phyloP scores from a whole-genome alignment of 2,888 invertebrate genomes.

The Dynastes tityus region DNA sequence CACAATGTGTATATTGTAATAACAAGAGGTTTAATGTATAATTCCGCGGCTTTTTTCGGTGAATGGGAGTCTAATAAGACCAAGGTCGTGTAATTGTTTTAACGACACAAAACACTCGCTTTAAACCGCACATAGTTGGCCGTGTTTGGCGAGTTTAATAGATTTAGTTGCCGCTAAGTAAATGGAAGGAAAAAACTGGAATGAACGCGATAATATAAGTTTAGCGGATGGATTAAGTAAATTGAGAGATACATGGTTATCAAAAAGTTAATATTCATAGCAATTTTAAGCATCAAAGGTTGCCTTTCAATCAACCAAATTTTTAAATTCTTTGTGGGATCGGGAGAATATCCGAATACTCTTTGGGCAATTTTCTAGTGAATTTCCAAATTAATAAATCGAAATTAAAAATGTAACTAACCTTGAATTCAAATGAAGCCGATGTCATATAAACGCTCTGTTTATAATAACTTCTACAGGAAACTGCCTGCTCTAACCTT shows the following conservation, averaged over 20 bases:
- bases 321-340: no score
- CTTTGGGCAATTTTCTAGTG: no score
- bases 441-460: no score
- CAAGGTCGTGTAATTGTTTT: conserved; percentile 41
- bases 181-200: neutral
- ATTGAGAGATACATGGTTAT: neutral
- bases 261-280: no score
- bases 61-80: conserved; percentile 9
- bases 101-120: conserved; percentile 21
- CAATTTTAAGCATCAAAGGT: no score
- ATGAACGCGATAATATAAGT: neutral
- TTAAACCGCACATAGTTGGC: neutral
- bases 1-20: neutral
- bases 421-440: no score
- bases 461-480: no score
- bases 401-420: no score
- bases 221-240: neutral
- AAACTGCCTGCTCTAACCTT: no score
- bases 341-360: no score
- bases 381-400: no score
- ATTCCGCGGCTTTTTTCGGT: conserved; percentile 22
- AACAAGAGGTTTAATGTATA: conserved; percentile 1
- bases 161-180: neutral
- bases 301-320: no score
- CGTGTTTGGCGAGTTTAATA: conserved; percentile 15